Conservation (phyloP, 2,113 vertebrate species). For the Sardina pilchardus region DNA sequence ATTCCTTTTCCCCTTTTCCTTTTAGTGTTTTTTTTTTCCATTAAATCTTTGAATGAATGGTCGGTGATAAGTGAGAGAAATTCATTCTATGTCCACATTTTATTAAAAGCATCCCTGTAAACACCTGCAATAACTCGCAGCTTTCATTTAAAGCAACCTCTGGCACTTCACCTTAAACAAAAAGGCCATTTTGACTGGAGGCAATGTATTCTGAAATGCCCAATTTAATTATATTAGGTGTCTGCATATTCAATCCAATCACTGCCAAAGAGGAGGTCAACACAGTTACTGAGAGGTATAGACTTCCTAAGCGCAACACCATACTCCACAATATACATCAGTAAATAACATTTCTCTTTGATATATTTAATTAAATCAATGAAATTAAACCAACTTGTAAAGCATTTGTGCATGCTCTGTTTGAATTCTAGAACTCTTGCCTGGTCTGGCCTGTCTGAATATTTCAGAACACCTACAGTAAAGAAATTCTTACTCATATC, state of each 20-base stretch:
- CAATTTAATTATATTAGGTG: not conserved
- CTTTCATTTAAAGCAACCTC: not conserved
- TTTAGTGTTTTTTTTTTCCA: too few species aligned
- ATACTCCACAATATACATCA: not conserved
- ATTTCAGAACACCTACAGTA: too few species aligned
- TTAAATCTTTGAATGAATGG: not conserved
- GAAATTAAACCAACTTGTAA: not conserved
- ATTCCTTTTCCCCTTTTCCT: not conserved
- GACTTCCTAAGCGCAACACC: not conserved
- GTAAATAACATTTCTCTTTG: not conserved
- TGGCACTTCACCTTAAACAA: not conserved
- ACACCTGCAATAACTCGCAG: not conserved
- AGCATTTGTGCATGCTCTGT: not conserved
- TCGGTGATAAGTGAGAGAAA: not conserved
- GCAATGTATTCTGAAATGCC: not conserved
- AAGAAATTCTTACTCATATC: too few species aligned
- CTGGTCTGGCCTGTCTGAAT: too few species aligned
- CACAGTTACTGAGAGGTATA: not conserved
- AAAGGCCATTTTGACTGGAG: not conserved
- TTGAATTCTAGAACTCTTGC: too few species aligned
- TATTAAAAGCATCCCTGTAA: not conserved
- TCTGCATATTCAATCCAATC: not conserved
- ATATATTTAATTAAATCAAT: not conserved
- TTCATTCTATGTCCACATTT: not conserved
- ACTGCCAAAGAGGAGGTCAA: not conserved